Percentiles rank a stretch among this genome's conserved stretches.
Evolutionary conservation across 2,888 invertebrate species (phyloP).

Genomic region (Ramazzottius varieornatus): DNA sequence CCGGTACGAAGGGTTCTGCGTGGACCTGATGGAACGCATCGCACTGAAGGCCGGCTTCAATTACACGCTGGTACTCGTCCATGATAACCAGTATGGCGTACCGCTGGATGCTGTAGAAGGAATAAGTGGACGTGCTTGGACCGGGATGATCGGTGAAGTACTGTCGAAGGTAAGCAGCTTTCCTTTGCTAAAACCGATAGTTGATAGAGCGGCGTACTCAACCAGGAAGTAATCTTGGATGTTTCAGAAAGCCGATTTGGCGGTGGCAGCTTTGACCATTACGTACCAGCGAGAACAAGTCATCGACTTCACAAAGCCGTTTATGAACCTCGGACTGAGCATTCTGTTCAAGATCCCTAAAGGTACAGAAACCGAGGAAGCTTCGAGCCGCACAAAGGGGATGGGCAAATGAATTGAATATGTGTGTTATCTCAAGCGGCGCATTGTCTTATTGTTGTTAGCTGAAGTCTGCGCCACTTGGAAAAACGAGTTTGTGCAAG

Average conservation of each 20-base stretch:
- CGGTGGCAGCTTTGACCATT: slow-evolving; percentile 28
- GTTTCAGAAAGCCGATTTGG: slow-evolving; percentile 30
- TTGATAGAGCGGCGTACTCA: too few species aligned
- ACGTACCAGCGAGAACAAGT: slow-evolving; percentile 26
- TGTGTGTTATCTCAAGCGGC: neutral
- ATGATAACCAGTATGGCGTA: slow-evolving; percentile 64
- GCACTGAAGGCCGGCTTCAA: slow-evolving; percentile 16
- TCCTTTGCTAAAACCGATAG: neutral
- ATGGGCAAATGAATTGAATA: neutral
- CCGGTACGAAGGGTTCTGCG: slow-evolving; percentile 33
- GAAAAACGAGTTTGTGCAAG: too few species aligned
- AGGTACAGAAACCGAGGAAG: too few species aligned
- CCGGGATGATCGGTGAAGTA: slow-evolving; percentile 29
- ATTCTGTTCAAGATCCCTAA: neutral
- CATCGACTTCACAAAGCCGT: slow-evolving; percentile 29
- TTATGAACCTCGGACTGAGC: slow-evolving; percentile 22
- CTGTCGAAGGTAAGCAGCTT: neutral
- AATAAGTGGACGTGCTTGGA: slow-evolving; percentile 43
- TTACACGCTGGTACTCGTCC: slow-evolving; percentile 31
- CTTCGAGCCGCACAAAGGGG: too few species aligned
- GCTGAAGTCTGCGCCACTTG: too few species aligned
- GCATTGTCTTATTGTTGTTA: too few species aligned
- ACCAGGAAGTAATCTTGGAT: too few species aligned
- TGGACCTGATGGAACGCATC: slow-evolving; percentile 27
- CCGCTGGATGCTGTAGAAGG: slow-evolving; percentile 40